These are phyloP conservation scores for Heliconius ethilla DNA, from an alignment of 2,888 invertebrate species.

Conservation along the genomic window DNA sequence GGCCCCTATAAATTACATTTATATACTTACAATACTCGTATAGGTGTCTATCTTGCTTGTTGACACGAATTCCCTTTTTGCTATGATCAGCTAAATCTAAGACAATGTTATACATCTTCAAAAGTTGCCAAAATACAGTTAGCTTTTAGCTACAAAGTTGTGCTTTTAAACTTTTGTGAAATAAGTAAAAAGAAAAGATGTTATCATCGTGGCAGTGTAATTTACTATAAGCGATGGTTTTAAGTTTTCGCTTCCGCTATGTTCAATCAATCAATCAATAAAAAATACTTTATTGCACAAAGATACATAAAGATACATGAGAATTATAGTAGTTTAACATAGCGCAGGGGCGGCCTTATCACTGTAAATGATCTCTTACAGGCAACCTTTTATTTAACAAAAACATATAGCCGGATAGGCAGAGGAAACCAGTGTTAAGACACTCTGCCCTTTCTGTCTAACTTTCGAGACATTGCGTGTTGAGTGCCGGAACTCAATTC, in stretches of 20 bases:
- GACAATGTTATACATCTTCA: slow-evolving; percentile 1
- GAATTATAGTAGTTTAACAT: no score
- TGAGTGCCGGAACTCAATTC: background rate
- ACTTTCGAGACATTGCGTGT: background rate
- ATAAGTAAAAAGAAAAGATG: background rate
- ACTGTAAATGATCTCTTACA: no score
- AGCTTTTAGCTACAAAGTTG: background rate
- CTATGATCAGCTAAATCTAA: slow-evolving; percentile 9
- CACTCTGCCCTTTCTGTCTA: no score
- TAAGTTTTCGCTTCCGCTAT: no score
- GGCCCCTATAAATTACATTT: slow-evolving; percentile 32
- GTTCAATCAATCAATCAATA: no score
- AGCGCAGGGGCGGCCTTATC: no score
- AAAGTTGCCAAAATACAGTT: background rate
- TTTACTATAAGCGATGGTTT: no score
- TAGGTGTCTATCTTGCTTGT: background rate
- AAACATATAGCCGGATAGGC: no score
- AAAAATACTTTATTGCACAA: no score
- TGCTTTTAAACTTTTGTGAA: background rate
- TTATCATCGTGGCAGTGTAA: background rate
- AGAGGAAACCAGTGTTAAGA: no score
- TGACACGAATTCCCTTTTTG: slow-evolving; percentile 11
- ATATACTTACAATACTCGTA: background rate
- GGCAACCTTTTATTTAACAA: no score
- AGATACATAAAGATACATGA: no score